Base-by-base conservation (phyloP, 2,113 vertebrate species). In the Microcebus murinus region DNA sequence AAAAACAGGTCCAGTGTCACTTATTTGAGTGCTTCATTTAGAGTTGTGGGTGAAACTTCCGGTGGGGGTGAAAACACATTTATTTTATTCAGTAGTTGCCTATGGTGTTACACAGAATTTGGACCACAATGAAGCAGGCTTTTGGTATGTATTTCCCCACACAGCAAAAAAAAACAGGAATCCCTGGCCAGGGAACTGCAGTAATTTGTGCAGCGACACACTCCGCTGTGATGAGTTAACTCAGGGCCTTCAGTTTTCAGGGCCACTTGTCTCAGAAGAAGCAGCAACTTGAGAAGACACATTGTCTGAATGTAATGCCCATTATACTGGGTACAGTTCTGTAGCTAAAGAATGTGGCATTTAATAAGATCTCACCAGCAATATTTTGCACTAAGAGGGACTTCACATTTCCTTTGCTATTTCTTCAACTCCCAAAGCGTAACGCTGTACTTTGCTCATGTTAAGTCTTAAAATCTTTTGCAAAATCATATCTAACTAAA, bases 371-470 rank as follows among this genome's bases (percentile, higher is more conserved):
- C 91, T 81, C 21, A 42, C 21, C 13, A 59, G 27, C 45, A 21
- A 20, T 0, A 0, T 39, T 79, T 63, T 21, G 23, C 2, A 0
- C 48, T 21, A 23, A 73, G 45, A 25, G 0, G 0, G 48, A 14
- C 14, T 45, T 83, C 45, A 1, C 27, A 14, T 67, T 48, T 27
- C 68, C 52, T 45, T 48, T 45, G 8, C n/a, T 61, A 17, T 70
- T 73, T 50, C 59, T 39, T n/a, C 68, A 31, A 13, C 39, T 55
- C 21, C 67, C n/a, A 48, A 25, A 36, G 18, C 13, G 12, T 17
- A 57, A 29, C 36, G 27, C 10, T 55, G 34, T 27, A 29, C 15
- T 59, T 59, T 12, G 67, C 23, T 83, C n/a, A 14, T 23, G 21
- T 57, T 55, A 76, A 23, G 17, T 70, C 70, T 70, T 93, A 18